Conservation (phyloP, 2,888 invertebrate genomes). For the Leptothorax acervorum region DNA sequence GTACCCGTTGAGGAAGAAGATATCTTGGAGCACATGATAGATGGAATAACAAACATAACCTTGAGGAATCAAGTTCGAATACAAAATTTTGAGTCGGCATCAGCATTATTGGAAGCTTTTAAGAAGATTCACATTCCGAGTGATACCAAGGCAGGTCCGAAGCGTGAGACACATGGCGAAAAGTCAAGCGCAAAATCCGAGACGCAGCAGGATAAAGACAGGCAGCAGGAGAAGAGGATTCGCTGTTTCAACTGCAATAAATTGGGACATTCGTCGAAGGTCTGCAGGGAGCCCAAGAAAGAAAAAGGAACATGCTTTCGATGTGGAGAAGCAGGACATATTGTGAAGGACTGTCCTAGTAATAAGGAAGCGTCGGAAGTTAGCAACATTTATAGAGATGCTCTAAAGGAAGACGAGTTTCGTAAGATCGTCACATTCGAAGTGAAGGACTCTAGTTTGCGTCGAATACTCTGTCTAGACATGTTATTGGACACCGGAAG, state of each 20-base stretch:
- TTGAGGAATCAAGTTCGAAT: neutral
- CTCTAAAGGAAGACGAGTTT: neutral
- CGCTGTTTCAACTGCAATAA: constrained; percentile 5
- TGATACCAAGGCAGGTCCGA: neutral
- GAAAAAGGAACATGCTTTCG: neutral
- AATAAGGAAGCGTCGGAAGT: neutral
- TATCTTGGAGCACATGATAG: neutral
- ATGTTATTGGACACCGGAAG: neutral
- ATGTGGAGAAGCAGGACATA: neutral
- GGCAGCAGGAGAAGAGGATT: neutral
- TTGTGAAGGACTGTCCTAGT: neutral
- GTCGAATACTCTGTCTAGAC: neutral
- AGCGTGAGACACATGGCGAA: neutral
- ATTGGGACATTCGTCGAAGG: neutral
- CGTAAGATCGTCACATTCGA: neutral
- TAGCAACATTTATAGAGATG: neutral
- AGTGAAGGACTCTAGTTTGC: neutral
- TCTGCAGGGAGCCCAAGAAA: neutral
- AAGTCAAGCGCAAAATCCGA: neutral
- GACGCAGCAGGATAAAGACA: neutral
- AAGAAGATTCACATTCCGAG: neutral
- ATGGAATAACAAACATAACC: no score
- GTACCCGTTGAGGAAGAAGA: neutral
- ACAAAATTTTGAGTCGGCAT: neutral
- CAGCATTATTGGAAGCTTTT: neutral